Percentiles rank a stretch among this genome's conserved stretches.
phyloP scores from a whole-genome alignment of 2,797 vertebrate genomes.

The Coranthus polyacanthus region DNA sequence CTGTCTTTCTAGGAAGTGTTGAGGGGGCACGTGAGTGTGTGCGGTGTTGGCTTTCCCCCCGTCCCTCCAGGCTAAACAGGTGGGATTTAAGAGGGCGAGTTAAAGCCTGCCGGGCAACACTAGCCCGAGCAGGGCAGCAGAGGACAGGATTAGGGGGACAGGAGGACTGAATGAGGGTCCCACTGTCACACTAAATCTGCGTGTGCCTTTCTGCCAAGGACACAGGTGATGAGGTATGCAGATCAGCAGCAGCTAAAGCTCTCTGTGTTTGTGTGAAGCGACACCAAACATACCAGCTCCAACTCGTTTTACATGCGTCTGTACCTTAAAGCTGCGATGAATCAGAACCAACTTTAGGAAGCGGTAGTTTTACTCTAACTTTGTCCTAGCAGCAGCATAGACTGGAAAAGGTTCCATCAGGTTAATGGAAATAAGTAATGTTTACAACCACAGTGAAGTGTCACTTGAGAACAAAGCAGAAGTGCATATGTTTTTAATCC shows the following conservation, averaged over 20 bases:
- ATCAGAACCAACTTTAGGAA: not conserved
- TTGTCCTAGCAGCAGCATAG: too few species aligned
- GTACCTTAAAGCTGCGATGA: not conserved
- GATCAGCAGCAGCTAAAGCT: conserved; percentile 55
- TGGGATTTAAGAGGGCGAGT: conserved; percentile 73
- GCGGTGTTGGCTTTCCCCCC: conserved; percentile 57
- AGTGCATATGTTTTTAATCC: too few species aligned
- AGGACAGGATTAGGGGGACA: conserved; percentile 54
- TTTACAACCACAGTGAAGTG: too few species aligned
- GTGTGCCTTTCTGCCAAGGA: conserved; percentile 57
- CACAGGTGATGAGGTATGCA: conserved; percentile 63
- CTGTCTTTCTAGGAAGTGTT: conserved; percentile 76
- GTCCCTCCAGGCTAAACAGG: conserved; percentile 68
- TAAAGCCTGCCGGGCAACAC: conserved; percentile 52
- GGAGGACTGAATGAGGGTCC: conserved; percentile 35
- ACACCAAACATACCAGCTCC: conserved; percentile 37
- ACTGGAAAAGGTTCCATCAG: too few species aligned
- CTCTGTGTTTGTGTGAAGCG: conserved; percentile 41
- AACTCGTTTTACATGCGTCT: conserved; percentile 50
- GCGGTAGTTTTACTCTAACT: not conserved
- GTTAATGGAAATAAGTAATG: too few species aligned
- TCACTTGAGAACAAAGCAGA: too few species aligned
- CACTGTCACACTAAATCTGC: conserved; percentile 42
- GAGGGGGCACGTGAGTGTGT: conserved; percentile 36
- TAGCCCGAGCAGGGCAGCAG: conserved; percentile 17